Evolutionary conservation across 2,113 vertebrate genomes (phyloP), one percentile per base, ranked within the genome.

Genomic region (Etheostoma cragini): DNA sequence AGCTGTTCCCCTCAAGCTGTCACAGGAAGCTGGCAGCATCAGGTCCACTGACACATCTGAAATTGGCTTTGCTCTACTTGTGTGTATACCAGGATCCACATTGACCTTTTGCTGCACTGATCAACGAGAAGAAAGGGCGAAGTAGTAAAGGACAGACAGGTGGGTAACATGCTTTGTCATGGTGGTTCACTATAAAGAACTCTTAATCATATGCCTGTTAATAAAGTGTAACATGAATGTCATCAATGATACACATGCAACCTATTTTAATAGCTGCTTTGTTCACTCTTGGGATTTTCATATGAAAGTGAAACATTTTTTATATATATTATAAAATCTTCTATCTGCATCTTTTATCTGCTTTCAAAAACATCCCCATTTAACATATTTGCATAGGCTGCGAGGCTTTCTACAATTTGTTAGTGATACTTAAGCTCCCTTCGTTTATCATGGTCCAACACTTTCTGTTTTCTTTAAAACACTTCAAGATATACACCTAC

Each of bases 41-140:
- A 79, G 76, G 84, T 89, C 88, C 81, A 75, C 82, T 92, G 92
- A 94, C 94, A 94, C 87, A 72, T 90, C 84, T 87, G 85, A 93
- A 93, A 94, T 93, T 91, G 87, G 89, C 91, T 93, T 88, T 87
- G 87, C 75, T 91, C 86, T 87, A 88, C 84, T 85, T 88, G 86
- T 45, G 84, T 84, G 76, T 65, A 64, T 71, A 62, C 46, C 24
- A 13, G 66, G 77, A 83, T 86, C 74, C 85, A 75, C 80, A 54
- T 69, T 72, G 60, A 88, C 86, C 84, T 80, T 81, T 82, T 67
- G 72, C 65, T 45, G 83, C 60, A 16, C 75, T 50, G 57, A 85
- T 86, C 81, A 72, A 52, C 17, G 4, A 58, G n/a, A 72, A 84
- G 57, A 88, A 88, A 86, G 71, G 76, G 76, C 79, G 72, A 76